Conservation (phyloP, 1,140 invertebrate species). For the Tetramorium parvispinum region DNA sequence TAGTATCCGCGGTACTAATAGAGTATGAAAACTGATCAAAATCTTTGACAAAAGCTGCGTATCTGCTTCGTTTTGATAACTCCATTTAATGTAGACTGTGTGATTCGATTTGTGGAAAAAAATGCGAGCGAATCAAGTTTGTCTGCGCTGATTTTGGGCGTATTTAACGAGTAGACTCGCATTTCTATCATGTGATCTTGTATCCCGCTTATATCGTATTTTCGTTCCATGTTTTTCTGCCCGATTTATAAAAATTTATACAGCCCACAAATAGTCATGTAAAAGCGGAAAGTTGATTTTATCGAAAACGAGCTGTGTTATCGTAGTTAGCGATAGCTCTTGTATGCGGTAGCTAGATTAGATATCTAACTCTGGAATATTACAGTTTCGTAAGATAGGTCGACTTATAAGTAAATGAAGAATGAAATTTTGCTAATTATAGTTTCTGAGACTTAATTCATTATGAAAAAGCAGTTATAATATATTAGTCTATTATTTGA, state of each 20-base stretch:
- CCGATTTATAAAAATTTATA: background rate
- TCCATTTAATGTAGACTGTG: background rate
- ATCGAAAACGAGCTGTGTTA: slow-evolving; percentile 47
- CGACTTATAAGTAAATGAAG: slow-evolving; percentile 4
- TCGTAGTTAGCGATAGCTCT: slow-evolving; percentile 30
- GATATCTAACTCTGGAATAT: slow-evolving; percentile 1
- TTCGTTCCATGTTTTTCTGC: background rate
- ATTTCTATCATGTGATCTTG: slow-evolving; percentile 5
- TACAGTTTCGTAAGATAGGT: background rate
- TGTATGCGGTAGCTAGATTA: slow-evolving; percentile 29
- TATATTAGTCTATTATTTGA: slow-evolving; percentile 3
- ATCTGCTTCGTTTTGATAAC: slow-evolving; percentile 20
- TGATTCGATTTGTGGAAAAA: slow-evolving; percentile 20
- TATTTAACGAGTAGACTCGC: slow-evolving; percentile 12
- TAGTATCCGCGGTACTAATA: background rate
- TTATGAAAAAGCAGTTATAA: background rate
- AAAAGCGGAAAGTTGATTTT: slow-evolving; percentile 33
- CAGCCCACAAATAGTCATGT: background rate
- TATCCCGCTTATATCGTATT: background rate
- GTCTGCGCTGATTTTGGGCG: too few species aligned
- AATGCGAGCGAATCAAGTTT: background rate
- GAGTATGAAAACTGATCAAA: background rate
- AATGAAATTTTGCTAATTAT: background rate
- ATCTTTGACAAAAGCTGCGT: background rate
- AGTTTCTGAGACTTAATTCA: background rate